Evolutionary conservation across 2,113 vertebrate species (phyloP).

Genomic region (Laticauda laticaudata): DNA sequence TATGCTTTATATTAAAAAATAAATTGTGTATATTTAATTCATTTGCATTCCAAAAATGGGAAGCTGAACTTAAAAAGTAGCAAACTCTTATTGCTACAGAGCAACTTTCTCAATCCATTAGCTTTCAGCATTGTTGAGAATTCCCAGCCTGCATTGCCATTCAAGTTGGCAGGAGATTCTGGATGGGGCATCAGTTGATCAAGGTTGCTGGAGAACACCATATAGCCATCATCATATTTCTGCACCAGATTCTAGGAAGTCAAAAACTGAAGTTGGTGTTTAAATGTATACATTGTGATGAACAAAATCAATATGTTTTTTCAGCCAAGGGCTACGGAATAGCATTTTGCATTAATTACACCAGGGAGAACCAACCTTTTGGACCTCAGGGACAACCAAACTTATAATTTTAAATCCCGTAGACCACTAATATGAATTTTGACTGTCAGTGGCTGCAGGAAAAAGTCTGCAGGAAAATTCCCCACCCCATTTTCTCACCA

Average conservation of each 20-base stretch:
- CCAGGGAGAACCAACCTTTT: neutral
- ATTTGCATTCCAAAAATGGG: slow-evolving; percentile 39
- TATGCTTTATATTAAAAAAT: slow-evolving; percentile 43
- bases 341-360: neutral
- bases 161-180: neutral
- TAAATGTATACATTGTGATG: neutral
- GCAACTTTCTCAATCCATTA: neutral
- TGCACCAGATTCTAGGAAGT: neutral
- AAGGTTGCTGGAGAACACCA: neutral
- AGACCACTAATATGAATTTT: no score
- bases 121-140: neutral
- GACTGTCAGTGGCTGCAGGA: no score
- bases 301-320: neutral
- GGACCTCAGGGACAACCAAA: no score
- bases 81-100: neutral
- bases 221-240: neutral
- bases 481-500: no score
- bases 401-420: no score
- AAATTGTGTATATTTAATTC: slow-evolving; percentile 29
- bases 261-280: neutral
- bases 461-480: no score
- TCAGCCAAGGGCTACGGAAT: neutral
- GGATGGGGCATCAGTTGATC: neutral
- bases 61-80: neutral
- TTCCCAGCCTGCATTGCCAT: neutral